Evolutionary conservation across 2,797 vertebrate species (phyloP), one percentile per base, ranked within the genome.

Genomic region (Myotis pilosus): DNA sequence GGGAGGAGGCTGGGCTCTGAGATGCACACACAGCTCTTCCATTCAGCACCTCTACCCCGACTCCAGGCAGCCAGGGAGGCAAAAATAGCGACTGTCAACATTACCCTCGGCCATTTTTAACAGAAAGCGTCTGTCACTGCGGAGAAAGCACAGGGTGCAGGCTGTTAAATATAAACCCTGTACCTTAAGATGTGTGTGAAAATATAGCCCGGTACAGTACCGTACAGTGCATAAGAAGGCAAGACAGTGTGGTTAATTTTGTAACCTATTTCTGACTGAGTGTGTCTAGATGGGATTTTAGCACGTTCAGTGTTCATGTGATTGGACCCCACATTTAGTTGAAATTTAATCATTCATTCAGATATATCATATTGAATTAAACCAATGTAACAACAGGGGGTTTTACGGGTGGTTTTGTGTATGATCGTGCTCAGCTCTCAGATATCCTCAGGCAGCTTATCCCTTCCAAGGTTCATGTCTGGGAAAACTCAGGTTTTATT

Each of bases 41-140:
- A 8, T 17, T 44, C 49, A 19, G 23, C 5, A 0, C 23, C 79
- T 88, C 47, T 66, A 60, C 11, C 72, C 86, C 66, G 74, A 80
- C 94, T 20, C 25, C 53, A 51, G 64, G 36, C 75, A 75, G 49
- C 19, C 17, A 33, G 47, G 51, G 91, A 38, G 51, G 53, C 60
- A 78, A 72, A 96, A 93, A 92, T 74, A 93, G 49, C 80, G 20
- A 28, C 44, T 6, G 8, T 41, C 72, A 76, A 53, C 84, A 91
- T 49, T 55, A 33, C 15, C 36, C 66, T 57, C 28, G 20, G 41
- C 83, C 17, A 28, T 68, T 83, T 91, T 83, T 55, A 71, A 92
- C 85, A 83, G 57, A 87, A 95, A 89, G 30, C 0, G 0, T 28
- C 28, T 92, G 20, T 83, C 62, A 44, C 60, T 53, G 30, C 79